A percentile compares a stretch with the other conserved stretches of the same genome.
Conservation (phyloP, 2,888 invertebrate species). For the Drosophila pseudotalamancana region DNA sequence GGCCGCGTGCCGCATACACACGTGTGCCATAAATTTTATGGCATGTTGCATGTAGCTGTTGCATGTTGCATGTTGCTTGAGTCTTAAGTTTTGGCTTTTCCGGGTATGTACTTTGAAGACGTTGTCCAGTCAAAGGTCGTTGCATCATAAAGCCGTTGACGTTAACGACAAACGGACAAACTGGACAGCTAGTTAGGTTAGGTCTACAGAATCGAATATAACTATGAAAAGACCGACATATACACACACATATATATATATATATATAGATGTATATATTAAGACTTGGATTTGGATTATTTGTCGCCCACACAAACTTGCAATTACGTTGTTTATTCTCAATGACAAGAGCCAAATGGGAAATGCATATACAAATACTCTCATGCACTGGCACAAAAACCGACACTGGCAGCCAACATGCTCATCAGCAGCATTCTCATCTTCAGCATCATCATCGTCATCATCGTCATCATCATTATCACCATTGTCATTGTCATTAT, state of each 20-base stretch:
- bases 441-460: slow-evolving; percentile 12
- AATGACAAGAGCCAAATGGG: slow-evolving; percentile 73
- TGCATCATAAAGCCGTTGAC: slow-evolving; percentile 73
- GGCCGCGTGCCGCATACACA: slow-evolving; percentile 68
- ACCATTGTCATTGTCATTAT: slow-evolving; percentile 12
- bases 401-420: slow-evolving; percentile 32
- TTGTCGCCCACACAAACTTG: slow-evolving; percentile 79
- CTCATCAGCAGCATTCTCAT: slow-evolving; percentile 3
- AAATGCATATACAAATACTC: slow-evolving; percentile 60
- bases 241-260: not conserved
- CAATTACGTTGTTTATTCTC: slow-evolving; percentile 79
- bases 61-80: slow-evolving; percentile 17
- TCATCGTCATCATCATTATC: slow-evolving; percentile 3
- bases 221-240: not conserved
- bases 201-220: slow-evolving; percentile 1
- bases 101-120: slow-evolving; percentile 59
- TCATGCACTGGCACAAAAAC: slow-evolving; percentile 45
- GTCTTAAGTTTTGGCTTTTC: slow-evolving; percentile 40
- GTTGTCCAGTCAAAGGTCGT: slow-evolving; percentile 68
- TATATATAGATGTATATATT: too few species aligned
- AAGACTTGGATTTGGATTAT: slow-evolving; percentile 74
- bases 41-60: slow-evolving; percentile 50
- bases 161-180: slow-evolving; percentile 53
- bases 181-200: slow-evolving; percentile 17
- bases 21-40: slow-evolving; percentile 43